These are phyloP conservation scores for Ambastaia sidthimunki DNA, from an alignment of 2,797 vertebrate genomes.

Conservation along the genomic window DNA sequence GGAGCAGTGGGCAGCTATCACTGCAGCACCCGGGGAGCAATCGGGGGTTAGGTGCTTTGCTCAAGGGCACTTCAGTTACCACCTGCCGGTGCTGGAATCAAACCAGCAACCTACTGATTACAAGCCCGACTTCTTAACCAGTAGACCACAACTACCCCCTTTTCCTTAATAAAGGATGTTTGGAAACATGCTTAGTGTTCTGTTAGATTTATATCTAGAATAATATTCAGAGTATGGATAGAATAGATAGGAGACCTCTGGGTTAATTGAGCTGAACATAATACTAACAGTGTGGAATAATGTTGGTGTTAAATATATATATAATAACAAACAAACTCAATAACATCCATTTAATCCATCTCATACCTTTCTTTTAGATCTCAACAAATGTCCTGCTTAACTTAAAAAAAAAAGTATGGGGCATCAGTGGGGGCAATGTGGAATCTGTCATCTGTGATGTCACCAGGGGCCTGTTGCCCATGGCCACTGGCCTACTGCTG, in stretches of 20 bases:
- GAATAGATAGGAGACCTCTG: background rate
- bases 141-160: no score
- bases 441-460: constrained; percentile 51
- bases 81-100: no score
- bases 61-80: no score
- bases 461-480: constrained; percentile 49
- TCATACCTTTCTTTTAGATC: background rate
- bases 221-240: background rate
- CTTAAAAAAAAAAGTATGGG: constrained; percentile 23
- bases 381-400: constrained; percentile 9
- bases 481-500: constrained; percentile 61
- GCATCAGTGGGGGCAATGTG: constrained; percentile 3
- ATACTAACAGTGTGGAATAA: background rate
- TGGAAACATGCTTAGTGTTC: constrained; percentile 1
- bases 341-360: background rate
- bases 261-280: background rate
- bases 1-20: no score
- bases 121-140: no score
- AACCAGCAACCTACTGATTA: no score
- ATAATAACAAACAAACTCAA: no score
- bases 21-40: no score
- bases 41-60: no score
- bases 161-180: constrained; percentile 24
- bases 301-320: background rate
- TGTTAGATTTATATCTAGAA: background rate